phyloP scores from a whole-genome alignment of 1,140 invertebrate species.

The Atta colombica region DNA sequence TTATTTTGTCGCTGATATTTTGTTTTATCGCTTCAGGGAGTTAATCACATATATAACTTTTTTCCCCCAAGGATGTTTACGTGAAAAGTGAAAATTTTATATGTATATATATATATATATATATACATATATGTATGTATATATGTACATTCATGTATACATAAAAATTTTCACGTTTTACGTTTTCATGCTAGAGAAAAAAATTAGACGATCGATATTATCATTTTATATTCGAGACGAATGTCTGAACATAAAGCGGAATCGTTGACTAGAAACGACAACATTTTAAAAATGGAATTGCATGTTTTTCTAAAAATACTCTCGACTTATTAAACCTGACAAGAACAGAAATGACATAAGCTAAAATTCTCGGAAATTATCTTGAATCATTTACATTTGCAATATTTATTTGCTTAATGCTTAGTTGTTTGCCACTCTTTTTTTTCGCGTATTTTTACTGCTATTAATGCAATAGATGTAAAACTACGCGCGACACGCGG shows the following conservation, averaged over 20 bases:
- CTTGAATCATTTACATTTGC: neutral
- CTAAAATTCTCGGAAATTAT: neutral
- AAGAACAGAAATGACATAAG: neutral
- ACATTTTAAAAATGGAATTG: constrained; percentile 18
- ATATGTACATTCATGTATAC: no score
- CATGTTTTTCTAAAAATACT: neutral
- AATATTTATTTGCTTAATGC: neutral
- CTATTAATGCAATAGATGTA: constrained; percentile 11
- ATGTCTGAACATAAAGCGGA: constrained; percentile 12
- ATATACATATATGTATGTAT: no score
- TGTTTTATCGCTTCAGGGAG: constrained; percentile 13
- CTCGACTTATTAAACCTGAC: neutral
- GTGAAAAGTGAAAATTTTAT: no score
- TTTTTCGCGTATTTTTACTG: neutral
- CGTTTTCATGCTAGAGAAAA: no score
- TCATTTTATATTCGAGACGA: constrained; percentile 1
- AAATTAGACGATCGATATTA: no score
- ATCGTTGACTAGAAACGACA: neutral
- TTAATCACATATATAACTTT: no score
- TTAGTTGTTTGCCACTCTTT: neutral
- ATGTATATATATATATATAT: no score
- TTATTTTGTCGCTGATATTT: constrained; percentile 19
- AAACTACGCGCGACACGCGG: neutral
- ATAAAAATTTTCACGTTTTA: no score
- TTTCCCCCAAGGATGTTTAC: no score